A percentile compares a stretch with the other conserved stretches of the same genome.
Evolutionary conservation across 23 tunicate genomes (phyloP).

Genomic region (Ascidia mentula): DNA sequence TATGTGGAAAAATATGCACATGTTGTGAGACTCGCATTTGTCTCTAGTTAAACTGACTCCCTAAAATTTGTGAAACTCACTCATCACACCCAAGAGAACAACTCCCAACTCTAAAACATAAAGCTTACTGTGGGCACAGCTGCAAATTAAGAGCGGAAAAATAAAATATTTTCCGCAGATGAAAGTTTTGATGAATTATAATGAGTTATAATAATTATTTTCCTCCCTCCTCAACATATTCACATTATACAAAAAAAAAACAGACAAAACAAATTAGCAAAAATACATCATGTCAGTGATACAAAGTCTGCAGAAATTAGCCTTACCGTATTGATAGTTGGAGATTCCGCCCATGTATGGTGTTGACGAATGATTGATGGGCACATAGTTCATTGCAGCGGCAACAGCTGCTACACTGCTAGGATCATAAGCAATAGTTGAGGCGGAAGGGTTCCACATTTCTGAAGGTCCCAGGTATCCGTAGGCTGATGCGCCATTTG

Average conservation of each 20-base stretch:
- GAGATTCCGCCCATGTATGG: slow-evolving; percentile 55
- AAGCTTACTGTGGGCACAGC: too few species aligned
- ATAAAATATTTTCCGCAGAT: background rate
- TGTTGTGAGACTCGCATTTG: background rate
- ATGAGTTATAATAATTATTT: too few species aligned
- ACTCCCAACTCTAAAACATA: background rate
- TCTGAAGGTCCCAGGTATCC: slow-evolving; percentile 43
- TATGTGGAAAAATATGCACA: background rate
- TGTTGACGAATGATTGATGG: slow-evolving; percentile 28
- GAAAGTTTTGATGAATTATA: background rate
- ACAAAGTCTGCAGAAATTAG: background rate
- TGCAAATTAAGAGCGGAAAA: background rate
- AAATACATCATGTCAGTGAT: background rate
- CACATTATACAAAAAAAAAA: background rate
- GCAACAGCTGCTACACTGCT: slow-evolving; percentile 48
- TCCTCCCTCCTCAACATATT: too few species aligned
- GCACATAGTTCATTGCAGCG: slow-evolving; percentile 36
- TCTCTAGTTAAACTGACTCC: background rate
- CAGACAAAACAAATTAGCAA: background rate
- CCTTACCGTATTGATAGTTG: slow-evolving; percentile 52
- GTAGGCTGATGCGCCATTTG: slow-evolving; percentile 1
- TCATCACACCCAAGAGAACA: background rate
- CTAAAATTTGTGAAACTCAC: background rate
- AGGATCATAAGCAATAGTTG: slow-evolving; percentile 39
- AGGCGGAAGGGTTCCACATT: slow-evolving; percentile 43